Evolutionary conservation across 1,140 invertebrate genomes (phyloP).

Genomic region (Halyomorpha halys): DNA sequence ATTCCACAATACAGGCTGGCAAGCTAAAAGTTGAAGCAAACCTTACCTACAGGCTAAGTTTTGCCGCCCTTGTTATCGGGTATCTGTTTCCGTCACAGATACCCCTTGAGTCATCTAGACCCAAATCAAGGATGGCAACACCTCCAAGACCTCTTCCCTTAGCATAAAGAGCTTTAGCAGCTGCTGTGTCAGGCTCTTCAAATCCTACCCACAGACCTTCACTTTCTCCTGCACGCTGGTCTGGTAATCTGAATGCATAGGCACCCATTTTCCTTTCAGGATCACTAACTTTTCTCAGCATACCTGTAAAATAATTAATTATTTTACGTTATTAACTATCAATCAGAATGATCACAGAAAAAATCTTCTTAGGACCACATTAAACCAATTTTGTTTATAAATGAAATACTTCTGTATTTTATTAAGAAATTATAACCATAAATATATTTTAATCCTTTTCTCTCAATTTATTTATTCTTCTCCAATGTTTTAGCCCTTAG

Average conservation of each 20-base stretch:
- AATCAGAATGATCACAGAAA: too few relatives aligned
- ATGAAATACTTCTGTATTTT: too few relatives aligned
- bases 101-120: slow-evolving; percentile 73
- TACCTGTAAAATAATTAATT: slow-evolving; percentile 30
- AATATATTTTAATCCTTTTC: too few relatives aligned
- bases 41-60: slow-evolving; percentile 38
- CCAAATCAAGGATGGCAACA: slow-evolving; percentile 66
- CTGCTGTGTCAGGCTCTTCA: slow-evolving; percentile 76
- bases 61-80: slow-evolving; percentile 54
- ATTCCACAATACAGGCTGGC: too few relatives aligned
- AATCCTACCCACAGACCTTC: slow-evolving; percentile 80
- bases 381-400: too few relatives aligned
- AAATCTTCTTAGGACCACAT: too few relatives aligned
- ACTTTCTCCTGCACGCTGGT: slow-evolving; percentile 43
- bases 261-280: slow-evolving; percentile 64
- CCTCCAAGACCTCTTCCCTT: slow-evolving; percentile 67
- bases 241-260: slow-evolving; percentile 59
- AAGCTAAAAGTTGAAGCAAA: too few relatives aligned
- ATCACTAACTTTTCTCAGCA: slow-evolving; percentile 58
- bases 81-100: slow-evolving; percentile 66
- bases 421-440: too few relatives aligned
- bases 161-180: slow-evolving; percentile 66
- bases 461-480: too few relatives aligned
- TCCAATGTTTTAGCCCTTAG: too few relatives aligned
- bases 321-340: too few relatives aligned